phyloP scores from a whole-genome alignment of 2,797 vertebrate genomes.

The Megalops cyprinoides region DNA sequence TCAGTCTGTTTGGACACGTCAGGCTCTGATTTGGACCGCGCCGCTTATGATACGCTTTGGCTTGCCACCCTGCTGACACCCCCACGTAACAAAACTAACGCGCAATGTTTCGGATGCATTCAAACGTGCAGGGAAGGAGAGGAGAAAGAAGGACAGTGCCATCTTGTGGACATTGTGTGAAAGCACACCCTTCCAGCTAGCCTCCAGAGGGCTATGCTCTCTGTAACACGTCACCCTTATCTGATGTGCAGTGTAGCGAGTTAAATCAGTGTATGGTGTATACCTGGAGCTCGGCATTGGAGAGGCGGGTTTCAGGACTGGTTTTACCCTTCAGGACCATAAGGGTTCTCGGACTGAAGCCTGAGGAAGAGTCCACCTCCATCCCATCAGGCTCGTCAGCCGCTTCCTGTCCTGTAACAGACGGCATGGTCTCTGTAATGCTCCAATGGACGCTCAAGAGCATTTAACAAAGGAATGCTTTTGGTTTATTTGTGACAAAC shows the following conservation, averaged over 20 bases:
- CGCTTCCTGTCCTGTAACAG: conserved; percentile 38
- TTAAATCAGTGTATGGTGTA: background rate
- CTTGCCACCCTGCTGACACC: background rate
- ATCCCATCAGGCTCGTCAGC: conserved; percentile 61
- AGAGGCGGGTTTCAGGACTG: conserved; percentile 86
- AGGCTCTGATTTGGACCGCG: background rate
- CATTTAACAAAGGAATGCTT: conserved; percentile 25
- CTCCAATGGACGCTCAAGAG: background rate
- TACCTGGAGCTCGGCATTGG: conserved; percentile 89
- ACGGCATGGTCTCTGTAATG: too few species aligned
- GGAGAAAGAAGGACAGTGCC: conserved; percentile 37
- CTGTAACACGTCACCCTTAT: background rate
- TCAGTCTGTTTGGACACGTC: background rate
- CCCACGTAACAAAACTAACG: too few species aligned
- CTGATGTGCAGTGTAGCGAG: background rate
- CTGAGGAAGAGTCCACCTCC: conserved; percentile 66
- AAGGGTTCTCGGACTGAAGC: conserved; percentile 68
- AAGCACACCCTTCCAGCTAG: conserved; percentile 19
- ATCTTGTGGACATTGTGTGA: conserved; percentile 40
- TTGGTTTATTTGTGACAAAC: conserved; percentile 23
- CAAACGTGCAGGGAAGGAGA: background rate
- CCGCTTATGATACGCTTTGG: background rate
- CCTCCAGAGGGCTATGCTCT: background rate
- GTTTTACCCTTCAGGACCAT: conserved; percentile 80
- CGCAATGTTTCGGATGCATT: background rate